A percentile compares a stretch with the other conserved stretches of the same genome.
phyloP scores from a whole-genome alignment of 2,888 invertebrate genomes.

The Andrena haemorrhoa region DNA sequence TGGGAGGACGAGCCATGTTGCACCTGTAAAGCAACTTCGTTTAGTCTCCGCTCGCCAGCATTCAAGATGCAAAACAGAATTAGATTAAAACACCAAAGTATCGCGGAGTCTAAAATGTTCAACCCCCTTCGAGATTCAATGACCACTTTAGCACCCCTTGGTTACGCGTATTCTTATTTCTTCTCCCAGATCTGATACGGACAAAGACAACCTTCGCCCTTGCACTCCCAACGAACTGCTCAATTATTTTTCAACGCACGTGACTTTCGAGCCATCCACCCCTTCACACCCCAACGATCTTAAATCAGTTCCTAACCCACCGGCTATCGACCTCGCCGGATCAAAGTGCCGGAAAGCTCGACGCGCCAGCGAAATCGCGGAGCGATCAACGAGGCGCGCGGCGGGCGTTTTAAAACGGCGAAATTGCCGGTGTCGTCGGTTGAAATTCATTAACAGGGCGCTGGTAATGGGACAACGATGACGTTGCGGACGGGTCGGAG shows the following conservation, averaged over 20 bases:
- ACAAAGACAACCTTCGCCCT: not conserved
- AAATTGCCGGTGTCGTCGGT: slow-evolving; percentile 60
- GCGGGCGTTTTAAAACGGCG: slow-evolving; percentile 59
- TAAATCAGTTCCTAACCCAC: too few relatives aligned
- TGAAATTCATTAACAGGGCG: slow-evolving; percentile 73
- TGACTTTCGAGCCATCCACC: too few relatives aligned
- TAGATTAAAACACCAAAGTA: not conserved
- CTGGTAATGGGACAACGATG: slow-evolving; percentile 68
- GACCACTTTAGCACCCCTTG: too few relatives aligned
- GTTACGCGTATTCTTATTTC: too few relatives aligned
- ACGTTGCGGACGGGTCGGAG: slow-evolving; percentile 55
- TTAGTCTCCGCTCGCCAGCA: slow-evolving; percentile 14
- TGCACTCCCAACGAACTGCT: not conserved
- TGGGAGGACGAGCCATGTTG: slow-evolving; percentile 47
- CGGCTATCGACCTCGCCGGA: too few relatives aligned
- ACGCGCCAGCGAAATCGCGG: not conserved
- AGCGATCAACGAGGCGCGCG: not conserved
- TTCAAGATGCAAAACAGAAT: not conserved
- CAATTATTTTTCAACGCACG: too few relatives aligned
- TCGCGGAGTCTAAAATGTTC: too few relatives aligned
- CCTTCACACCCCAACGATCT: too few relatives aligned
- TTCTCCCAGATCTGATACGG: too few relatives aligned
- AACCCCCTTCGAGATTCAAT: not conserved
- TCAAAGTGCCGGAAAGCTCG: too few relatives aligned
- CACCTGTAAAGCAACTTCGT: slow-evolving; percentile 48